Evolutionary conservation across 2,888 invertebrate genomes (phyloP).

Genomic region (Lasioglossum malachurum): DNA sequence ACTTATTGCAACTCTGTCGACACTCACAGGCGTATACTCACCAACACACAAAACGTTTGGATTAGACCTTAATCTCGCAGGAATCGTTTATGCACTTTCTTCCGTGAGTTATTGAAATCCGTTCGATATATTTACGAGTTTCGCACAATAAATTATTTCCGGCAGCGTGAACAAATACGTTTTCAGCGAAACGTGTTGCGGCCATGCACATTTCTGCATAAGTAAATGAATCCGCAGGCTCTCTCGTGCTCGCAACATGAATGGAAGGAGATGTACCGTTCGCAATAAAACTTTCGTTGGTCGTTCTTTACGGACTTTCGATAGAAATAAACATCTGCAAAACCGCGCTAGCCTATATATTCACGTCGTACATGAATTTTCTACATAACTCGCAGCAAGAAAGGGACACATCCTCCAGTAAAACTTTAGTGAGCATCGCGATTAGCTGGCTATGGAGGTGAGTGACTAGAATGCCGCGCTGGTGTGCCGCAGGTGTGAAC

Average conservation of each 20-base stretch:
- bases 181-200: background rate
- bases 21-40: background rate
- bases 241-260: background rate
- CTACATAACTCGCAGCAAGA: conserved; percentile 12
- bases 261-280: background rate
- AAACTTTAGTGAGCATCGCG: conserved; percentile 17
- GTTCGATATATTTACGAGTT: background rate
- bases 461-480: conserved; percentile 12
- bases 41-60: background rate
- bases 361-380: conserved; percentile 29
- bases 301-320: conserved; percentile 3
- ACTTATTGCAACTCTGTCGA: background rate
- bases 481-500: conserved; percentile 29
- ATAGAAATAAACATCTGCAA: conserved; percentile 31
- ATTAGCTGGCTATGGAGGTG: conserved; percentile 7
- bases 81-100: background rate
- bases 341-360: conserved; percentile 27
- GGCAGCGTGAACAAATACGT: background rate
- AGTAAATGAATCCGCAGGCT: background rate
- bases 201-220: background rate
- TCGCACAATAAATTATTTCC: conserved; percentile 7
- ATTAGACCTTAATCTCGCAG: background rate
- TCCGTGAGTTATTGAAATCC: background rate
- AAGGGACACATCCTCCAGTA: conserved; percentile 15
- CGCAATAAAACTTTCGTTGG: conserved; percentile 23